These are phyloP conservation scores for Cataglyphis cursor DNA, from an alignment of 2,888 invertebrate genomes.

Conservation along the genomic window DNA sequence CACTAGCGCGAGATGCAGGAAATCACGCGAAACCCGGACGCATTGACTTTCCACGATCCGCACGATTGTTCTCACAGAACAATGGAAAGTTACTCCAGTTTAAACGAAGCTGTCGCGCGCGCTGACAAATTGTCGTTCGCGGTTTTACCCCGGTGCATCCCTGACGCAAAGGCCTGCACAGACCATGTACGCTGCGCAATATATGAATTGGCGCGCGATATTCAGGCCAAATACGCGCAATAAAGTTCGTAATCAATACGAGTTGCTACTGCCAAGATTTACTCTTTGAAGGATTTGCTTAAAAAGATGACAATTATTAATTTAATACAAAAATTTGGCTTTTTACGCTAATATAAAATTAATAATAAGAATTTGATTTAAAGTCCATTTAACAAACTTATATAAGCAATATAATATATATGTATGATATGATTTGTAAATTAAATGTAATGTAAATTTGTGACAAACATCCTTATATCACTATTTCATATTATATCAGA, in stretches of 20 bases:
- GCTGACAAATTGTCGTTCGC: slow-evolving; percentile 74
- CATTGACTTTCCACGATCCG: slow-evolving; percentile 47
- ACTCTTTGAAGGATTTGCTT: neutral
- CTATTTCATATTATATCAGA: too few species aligned
- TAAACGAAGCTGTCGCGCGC: slow-evolving; percentile 75
- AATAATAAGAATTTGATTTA: neutral
- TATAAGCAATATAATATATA: neutral
- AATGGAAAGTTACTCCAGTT: slow-evolving; percentile 76
- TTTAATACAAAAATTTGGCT: neutral
- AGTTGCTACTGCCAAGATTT: neutral
- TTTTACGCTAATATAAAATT: neutral
- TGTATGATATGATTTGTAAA: neutral
- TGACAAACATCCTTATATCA: neutral
- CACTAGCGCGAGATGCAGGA: neutral
- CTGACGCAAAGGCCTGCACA: slow-evolving; percentile 44
- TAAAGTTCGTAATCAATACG: slow-evolving; percentile 3
- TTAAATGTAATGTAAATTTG: neutral
- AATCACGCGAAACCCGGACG: slow-evolving; percentile 35
- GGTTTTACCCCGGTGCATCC: slow-evolving; percentile 66
- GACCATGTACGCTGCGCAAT: neutral
- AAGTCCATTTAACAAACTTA: neutral
- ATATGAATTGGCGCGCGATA: slow-evolving; percentile 5
- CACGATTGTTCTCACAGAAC: slow-evolving; percentile 73
- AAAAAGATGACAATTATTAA: neutral
- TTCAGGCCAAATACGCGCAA: slow-evolving; percentile 5